phyloP scores from a whole-genome alignment of 2,888 invertebrate species.

The Aleiodes leptofemur region DNA sequence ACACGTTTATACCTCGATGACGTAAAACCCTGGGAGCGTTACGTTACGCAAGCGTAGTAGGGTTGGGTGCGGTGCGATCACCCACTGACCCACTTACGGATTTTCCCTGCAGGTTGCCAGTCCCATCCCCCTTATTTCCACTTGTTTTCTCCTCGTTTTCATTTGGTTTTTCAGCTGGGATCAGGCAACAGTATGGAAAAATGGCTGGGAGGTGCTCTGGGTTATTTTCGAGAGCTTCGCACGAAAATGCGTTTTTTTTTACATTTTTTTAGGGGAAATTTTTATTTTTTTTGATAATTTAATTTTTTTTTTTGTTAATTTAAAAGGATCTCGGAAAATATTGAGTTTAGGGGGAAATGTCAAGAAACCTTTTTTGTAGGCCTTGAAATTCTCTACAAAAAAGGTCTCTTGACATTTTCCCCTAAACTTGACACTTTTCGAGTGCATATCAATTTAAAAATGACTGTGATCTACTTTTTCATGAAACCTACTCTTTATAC shows the following conservation, averaged over 20 bases:
- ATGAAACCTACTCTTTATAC: neutral
- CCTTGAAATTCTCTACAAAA: too few species aligned
- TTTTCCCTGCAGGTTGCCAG: conserved; percentile 50
- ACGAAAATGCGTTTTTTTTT: conserved; percentile 3
- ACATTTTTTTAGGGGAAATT: conserved; percentile 17
- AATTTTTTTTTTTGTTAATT: too few species aligned
- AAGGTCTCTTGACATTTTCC: too few species aligned
- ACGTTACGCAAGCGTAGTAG: conserved; percentile 69
- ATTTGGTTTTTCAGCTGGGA: neutral
- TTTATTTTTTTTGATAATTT: neutral
- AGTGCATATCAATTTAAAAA: too few species aligned
- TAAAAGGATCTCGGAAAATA: too few species aligned
- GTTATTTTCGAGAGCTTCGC: too few species aligned
- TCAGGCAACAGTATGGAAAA: too few species aligned
- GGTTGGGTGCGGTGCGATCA: conserved; percentile 66
- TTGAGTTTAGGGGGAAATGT: too few species aligned
- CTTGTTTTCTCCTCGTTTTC: too few species aligned
- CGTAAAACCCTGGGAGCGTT: conserved; percentile 69
- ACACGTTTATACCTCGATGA: conserved; percentile 63
- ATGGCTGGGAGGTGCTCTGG: too few species aligned
- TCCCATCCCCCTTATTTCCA: conserved; percentile 1
- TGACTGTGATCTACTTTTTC: neutral
- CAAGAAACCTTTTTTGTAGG: too few species aligned
- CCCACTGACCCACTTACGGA: conserved; percentile 69
- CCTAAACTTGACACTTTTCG: too few species aligned